Evolutionary conservation across 2,888 invertebrate genomes (phyloP), one percentile per base, ranked within the genome.

Genomic region (Drosophila mettleri): DNA sequence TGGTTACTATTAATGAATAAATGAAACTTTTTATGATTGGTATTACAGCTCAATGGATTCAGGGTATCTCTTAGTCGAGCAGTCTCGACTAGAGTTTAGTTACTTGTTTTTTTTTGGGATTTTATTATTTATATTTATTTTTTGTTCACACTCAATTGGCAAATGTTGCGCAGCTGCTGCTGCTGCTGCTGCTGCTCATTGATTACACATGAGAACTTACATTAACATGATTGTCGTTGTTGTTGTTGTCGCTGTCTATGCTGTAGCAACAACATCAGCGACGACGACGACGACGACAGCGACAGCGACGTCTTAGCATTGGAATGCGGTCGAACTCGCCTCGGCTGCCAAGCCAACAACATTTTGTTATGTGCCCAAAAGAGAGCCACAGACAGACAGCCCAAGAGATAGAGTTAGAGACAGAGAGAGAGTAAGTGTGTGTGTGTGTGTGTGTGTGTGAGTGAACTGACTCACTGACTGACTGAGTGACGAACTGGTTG

Each of bases 321-420:
- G 89, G 89, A 90, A 90, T 90, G 89, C 88, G 89, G 89, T 90
- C 90, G 88, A 81, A 83, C 90, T 82, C 78, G 88, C 85, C 89
- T 81, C 74, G 73, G 83, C 78, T 78, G 76, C 68, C 82, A 63
- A 76, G 78, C 73, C 75, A 78, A 76, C 64, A 75, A 14, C 48
- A 48, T 48, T 74, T 77, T 78, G 60, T 65, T 61, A 51, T 58
- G 38, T 54, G 54, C 33, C 49, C 64, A 46, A 45, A 43, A 34
- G 34, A 51, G 36, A 49, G 45, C 49, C 24, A 39, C 24, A 36
- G 29, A 31, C 31, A 31, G 12, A 24, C n/a, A 43, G n/a, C 5
- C 3, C 2, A n/a, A 9, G 43, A n/a, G 43, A 24, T 22, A 54
- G 34, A 31, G 38, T 16, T 33, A 36, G 34, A 10, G 53, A 12